A percentile compares a stretch with the other conserved stretches of the same genome.
phyloP scores from a whole-genome alignment of 2,888 invertebrate species.

The Camptogramma bilineatum region DNA sequence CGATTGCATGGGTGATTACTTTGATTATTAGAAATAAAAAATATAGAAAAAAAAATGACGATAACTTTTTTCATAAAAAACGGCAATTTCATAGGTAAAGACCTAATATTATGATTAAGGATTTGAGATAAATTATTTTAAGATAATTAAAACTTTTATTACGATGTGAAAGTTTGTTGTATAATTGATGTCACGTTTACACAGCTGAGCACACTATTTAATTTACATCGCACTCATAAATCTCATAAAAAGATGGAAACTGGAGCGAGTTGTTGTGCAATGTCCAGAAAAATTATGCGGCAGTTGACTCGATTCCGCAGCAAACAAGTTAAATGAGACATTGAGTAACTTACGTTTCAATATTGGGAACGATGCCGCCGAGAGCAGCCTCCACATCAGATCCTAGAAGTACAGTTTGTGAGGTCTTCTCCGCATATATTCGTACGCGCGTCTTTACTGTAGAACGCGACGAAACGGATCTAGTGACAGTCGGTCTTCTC shows the following conservation, averaged over 20 bases:
- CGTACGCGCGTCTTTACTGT: conserved; percentile 80
- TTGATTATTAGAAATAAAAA: no score
- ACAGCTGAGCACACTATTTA: neutral
- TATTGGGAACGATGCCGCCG: conserved; percentile 84
- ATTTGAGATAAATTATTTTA: neutral
- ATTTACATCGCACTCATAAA: neutral
- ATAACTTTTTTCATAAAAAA: no score
- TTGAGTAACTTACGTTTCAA: conserved; percentile 67
- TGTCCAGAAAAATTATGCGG: neutral
- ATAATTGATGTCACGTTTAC: neutral
- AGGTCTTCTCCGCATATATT: conserved; percentile 92
- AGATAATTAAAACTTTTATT: neutral
- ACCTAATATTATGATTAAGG: no score
- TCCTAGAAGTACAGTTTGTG: conserved; percentile 91
- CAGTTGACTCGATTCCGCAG: neutral
- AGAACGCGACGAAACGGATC: conserved; percentile 73
- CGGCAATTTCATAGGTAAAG: no score
- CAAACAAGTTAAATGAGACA: neutral
- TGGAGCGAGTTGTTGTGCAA: neutral
- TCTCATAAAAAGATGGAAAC: neutral
- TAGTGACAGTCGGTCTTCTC: conserved; percentile 71
- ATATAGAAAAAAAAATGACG: no score
- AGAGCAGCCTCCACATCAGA: conserved; percentile 90
- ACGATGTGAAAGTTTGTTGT: neutral
- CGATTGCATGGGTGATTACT: no score